These are phyloP conservation scores for Caenorhabditis sp. DNA, from an alignment of 2,888 invertebrate species.

Conservation along the genomic window DNA sequence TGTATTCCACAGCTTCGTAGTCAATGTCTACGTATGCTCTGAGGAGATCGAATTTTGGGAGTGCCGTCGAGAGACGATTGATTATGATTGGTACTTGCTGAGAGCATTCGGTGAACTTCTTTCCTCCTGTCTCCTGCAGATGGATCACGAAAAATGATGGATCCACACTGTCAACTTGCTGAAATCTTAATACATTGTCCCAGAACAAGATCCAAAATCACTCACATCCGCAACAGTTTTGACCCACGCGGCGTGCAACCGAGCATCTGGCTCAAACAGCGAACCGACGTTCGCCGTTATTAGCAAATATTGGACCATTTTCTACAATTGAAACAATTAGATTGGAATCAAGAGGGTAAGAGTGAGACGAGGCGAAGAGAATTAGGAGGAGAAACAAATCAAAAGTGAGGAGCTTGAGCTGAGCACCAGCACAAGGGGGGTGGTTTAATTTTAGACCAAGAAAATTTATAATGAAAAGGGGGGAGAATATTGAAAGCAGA, in stretches of 20 bases:
- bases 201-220: background rate
- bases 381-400: slow-evolving; percentile 8
- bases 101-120: slow-evolving; percentile 68
- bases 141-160: slow-evolving; percentile 74
- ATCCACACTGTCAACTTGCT: slow-evolving; percentile 70
- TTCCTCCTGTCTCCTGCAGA: slow-evolving; percentile 76
- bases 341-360: background rate
- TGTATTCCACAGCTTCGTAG: slow-evolving; percentile 75
- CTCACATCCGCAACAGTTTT: slow-evolving; percentile 70
- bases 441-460: slow-evolving; percentile 10
- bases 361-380: slow-evolving; percentile 16
- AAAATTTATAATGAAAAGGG: background rate
- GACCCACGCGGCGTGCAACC: slow-evolving; percentile 71
- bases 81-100: slow-evolving; percentile 77
- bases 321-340: slow-evolving; percentile 3
- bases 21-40: slow-evolving; percentile 78
- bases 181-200: slow-evolving; percentile 27
- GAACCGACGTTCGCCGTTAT: slow-evolving; percentile 82
- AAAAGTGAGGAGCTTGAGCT: background rate
- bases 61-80: slow-evolving; percentile 65
- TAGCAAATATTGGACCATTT: slow-evolving; percentile 70
- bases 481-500: background rate
- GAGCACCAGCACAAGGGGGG: background rate
- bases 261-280: slow-evolving; percentile 78
- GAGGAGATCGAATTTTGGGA: slow-evolving; percentile 71